These are phyloP conservation scores for Poeciliopsis infans DNA, from an alignment of 2,797 vertebrate species.

Conservation along the genomic window DNA sequence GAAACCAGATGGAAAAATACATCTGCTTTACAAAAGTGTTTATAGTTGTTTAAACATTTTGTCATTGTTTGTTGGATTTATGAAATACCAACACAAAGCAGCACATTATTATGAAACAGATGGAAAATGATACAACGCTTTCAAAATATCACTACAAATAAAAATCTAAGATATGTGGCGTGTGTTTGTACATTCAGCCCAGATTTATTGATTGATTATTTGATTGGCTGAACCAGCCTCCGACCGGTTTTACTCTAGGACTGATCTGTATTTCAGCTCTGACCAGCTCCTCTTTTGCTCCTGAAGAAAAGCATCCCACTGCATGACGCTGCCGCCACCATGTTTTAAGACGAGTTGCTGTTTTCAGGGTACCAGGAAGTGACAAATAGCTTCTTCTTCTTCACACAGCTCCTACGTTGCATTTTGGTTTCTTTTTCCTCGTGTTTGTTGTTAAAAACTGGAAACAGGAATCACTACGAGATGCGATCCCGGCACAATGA, in stretches of 20 bases:
- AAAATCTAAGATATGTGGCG: not conserved
- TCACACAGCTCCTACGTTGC: not conserved
- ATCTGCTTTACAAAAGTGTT: not conserved
- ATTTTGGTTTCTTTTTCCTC: not conserved
- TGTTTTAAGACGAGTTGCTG: not conserved
- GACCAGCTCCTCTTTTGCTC: no score
- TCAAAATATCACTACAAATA: not conserved
- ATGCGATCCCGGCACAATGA: not conserved
- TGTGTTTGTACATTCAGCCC: not conserved
- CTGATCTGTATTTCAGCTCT: no score
- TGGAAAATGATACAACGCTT: not conserved
- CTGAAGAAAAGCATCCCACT: no score
- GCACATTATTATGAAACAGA: not conserved
- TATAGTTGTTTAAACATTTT: not conserved
- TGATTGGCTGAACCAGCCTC: no score
- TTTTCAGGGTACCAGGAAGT: no score
- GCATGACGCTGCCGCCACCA: not conserved
- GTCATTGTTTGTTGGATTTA: not conserved
- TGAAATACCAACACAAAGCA: not conserved
- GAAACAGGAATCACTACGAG: not conserved
- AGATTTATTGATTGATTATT: no score
- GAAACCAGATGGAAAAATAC: not conserved
- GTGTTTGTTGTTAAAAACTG: not conserved
- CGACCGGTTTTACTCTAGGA: no score
- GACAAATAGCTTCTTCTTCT: not conserved